Evolutionary conservation across 2,113 vertebrate species (phyloP), one percentile per base, ranked within the genome.

Genomic region (Leiothrix lutea): DNA sequence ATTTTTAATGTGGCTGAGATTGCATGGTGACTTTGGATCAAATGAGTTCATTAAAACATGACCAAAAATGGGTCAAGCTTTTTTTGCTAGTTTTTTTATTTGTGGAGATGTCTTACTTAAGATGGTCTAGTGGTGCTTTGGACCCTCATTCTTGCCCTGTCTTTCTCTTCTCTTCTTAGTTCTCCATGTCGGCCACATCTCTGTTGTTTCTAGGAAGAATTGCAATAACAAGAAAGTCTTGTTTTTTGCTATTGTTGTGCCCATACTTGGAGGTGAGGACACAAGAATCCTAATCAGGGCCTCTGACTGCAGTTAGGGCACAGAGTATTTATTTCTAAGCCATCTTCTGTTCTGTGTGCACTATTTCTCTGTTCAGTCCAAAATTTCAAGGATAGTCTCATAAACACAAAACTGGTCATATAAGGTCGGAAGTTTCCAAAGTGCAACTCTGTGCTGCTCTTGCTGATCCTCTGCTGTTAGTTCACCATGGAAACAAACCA

Each of bases 401-500:
- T 93, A 90, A 97, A 95, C 71, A 85, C 70, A 71, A 40, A 61
- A 7, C 1, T 65, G 72, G 75, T 90, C 81, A 54, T 22, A 47
- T 88, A 92, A 94, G 90, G 88, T 97, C 2, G 0, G 71, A 94
- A 96, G 94, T 90, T 91, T 96, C 87, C 85, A 48, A 80, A 84
- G 90, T 79, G 48, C 12, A 5, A 17, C 78, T 47, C 28, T 48
- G 16, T 6, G 2, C 53, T 65, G 79, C 36, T 29, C 31, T 79
- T 90, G 24, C 57, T 91, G 83, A 80, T 90, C 50, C 71, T 88
- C 45, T 91, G 48, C 79, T 93, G 45, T 90, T 96, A 80, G 60
- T 71, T 96, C 86, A 80, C 80, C 89, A 78, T 80, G 89, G 95
- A 96, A 96, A 96, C 96, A 96, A 95, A 92, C 50, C 60, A 70